Percentiles rank a stretch among this genome's conserved stretches.
phyloP scores from a whole-genome alignment of 2,888 invertebrate genomes.

The Dorcus hopei region DNA sequence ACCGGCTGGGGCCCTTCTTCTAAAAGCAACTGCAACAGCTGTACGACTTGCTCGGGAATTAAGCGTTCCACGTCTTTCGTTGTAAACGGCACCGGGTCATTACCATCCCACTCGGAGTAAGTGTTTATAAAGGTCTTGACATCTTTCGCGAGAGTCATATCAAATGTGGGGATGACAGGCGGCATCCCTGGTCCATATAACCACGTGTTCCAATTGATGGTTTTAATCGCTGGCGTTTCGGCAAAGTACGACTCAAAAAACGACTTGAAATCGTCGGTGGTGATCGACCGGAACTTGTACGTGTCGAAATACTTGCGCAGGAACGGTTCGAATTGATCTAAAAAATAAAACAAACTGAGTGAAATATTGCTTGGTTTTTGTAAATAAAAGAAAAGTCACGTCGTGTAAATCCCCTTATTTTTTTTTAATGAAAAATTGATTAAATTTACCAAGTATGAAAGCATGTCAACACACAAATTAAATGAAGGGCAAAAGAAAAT shows the following conservation, averaged over 20 bases:
- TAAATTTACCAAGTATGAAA: no score
- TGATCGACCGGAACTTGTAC: conserved; percentile 79
- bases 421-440: neutral
- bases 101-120: conserved; percentile 52
- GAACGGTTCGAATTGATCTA: conserved; percentile 76
- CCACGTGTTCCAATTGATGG: conserved; percentile 85
- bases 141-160: conserved; percentile 62
- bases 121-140: conserved; percentile 56
- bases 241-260: conserved; percentile 71
- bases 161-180: conserved; percentile 76
- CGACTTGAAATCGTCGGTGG: conserved; percentile 75
- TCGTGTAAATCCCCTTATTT: neutral
- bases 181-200: conserved; percentile 84
- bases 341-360: conserved; percentile 26
- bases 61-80: conserved; percentile 56
- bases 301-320: conserved; percentile 74
- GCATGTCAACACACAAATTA: no score
- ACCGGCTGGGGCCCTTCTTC: conserved; percentile 55
- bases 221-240: conserved; percentile 54
- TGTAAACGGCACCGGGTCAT: conserved; percentile 47
- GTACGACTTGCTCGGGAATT: conserved; percentile 63
- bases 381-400: neutral
- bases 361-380: neutral
- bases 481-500: no score
- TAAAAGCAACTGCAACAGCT: conserved; percentile 67